phyloP scores from a whole-genome alignment of 2,888 invertebrate genomes.

The Tachina lurida region DNA sequence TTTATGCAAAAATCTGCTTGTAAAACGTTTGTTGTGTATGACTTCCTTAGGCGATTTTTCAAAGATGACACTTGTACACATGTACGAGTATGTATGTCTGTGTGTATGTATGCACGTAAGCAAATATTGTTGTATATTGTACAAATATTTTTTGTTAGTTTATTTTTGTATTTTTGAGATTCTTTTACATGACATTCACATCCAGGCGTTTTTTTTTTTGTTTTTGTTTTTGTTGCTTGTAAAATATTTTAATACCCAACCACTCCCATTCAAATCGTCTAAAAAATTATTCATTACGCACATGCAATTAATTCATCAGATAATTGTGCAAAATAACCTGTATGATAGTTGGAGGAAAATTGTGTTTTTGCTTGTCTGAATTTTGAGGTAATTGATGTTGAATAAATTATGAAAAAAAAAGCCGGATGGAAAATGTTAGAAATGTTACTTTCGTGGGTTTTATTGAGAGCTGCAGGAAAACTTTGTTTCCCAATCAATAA shows the following conservation, averaged over 20 bases:
- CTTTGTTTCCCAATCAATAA: too few species aligned
- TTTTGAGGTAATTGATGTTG: slow-evolving; percentile 21
- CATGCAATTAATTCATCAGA: slow-evolving; percentile 65
- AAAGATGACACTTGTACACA: slow-evolving; percentile 69
- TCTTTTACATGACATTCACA: slow-evolving; percentile 61
- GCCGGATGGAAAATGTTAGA: slow-evolving; percentile 15
- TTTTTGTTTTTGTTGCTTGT: slow-evolving; percentile 11
- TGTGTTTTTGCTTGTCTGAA: neutral
- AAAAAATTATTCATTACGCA: slow-evolving; percentile 65
- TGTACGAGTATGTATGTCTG: neutral
- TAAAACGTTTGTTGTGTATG: slow-evolving; percentile 64
- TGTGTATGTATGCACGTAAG: neutral
- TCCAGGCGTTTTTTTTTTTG: slow-evolving; percentile 45
- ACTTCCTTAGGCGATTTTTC: slow-evolving; percentile 71
- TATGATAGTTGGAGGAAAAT: neutral
- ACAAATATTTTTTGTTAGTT: neutral
- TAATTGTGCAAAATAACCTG: slow-evolving; percentile 46
- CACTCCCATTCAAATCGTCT: slow-evolving; percentile 38
- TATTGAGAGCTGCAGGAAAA: too few species aligned
- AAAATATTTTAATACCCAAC: slow-evolving; percentile 36
- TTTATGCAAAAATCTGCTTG: slow-evolving; percentile 68
- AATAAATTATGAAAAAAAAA: slow-evolving; percentile 30
- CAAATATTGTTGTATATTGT: slow-evolving; percentile 16
- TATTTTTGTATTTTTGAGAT: slow-evolving; percentile 13
- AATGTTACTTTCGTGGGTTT: neutral